Conservation (phyloP, 1,140 invertebrate species). For the Eumeta japonica region DNA sequence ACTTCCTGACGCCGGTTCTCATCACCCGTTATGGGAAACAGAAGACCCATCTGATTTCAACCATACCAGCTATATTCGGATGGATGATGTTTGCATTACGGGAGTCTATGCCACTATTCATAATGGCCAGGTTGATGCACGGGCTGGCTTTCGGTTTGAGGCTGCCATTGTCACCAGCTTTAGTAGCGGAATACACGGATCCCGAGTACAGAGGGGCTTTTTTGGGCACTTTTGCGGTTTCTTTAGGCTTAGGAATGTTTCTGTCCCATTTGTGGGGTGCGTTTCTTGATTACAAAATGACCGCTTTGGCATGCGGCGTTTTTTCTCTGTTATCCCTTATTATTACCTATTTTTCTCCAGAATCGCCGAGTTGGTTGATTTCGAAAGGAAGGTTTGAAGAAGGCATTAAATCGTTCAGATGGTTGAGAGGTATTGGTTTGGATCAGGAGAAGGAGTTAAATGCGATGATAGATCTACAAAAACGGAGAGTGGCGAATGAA, state of each 20-base stretch:
- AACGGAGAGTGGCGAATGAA: not conserved
- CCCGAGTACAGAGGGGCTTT: constrained; percentile 2
- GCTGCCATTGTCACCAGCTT: not conserved
- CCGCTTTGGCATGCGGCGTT: not conserved
- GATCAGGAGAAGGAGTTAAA: constrained; percentile 2
- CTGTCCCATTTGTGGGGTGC: not conserved
- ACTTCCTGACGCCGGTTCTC: constrained; percentile 1
- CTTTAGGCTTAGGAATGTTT: constrained; percentile 2
- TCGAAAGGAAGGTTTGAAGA: constrained; percentile 2
- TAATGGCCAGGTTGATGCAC: not conserved
- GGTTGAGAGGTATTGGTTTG: constrained; percentile 1
- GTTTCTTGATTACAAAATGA: constrained; percentile 1
- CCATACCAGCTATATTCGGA: constrained; percentile 1
- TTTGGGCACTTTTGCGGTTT: constrained; percentile 1
- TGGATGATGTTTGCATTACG: not conserved
- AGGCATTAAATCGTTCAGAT: not conserved
- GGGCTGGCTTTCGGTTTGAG: constrained; percentile 1
- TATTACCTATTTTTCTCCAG: constrained; percentile 3
- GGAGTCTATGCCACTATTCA: not conserved
- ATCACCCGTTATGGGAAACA: not conserved
- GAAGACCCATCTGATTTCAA: not conserved
- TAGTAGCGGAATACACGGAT: constrained; percentile 2
- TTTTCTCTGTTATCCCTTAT: not conserved
- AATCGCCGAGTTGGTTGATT: constrained; percentile 6
- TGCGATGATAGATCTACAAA: not conserved